phyloP scores from a whole-genome alignment of 2,113 vertebrate genomes.

The Hydropotes inermis region DNA sequence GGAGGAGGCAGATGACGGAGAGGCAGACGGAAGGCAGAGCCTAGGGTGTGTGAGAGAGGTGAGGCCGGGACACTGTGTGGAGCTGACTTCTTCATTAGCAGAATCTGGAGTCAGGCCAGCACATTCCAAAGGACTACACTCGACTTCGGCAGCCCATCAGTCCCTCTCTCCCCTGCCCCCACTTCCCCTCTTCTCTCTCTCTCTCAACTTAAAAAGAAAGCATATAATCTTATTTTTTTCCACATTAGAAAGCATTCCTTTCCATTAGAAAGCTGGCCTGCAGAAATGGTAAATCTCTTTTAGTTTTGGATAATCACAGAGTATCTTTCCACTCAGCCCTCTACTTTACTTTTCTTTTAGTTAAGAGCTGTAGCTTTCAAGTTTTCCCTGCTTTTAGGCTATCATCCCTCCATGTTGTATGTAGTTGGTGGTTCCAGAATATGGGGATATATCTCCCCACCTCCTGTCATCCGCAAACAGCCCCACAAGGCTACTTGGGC shows the following conservation, averaged over 20 bases:
- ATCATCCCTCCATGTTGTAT: neutral
- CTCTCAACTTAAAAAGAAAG: constrained; percentile 30
- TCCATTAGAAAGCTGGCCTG: neutral
- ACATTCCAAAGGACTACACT: constrained; percentile 60
- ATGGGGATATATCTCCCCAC: neutral
- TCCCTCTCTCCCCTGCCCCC: neutral
- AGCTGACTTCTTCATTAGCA: constrained; percentile 76
- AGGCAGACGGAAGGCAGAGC: neutral
- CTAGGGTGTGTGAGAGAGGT: constrained; percentile 35
- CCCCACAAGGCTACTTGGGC: neutral
- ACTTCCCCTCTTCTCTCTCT: neutral
- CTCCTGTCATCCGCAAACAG: neutral
- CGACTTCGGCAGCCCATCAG: constrained; percentile 48
- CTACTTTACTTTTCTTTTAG: fast-evolving
- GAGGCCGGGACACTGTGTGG: constrained; percentile 42
- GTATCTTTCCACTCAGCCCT: constrained; percentile 17
- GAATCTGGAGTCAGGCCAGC: constrained; percentile 67
- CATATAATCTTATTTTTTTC: constrained; percentile 39
- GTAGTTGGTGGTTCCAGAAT: neutral
- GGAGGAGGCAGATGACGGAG: neutral
- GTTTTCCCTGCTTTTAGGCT: neutral
- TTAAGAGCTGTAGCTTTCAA: neutral
- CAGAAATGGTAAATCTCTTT: constrained; percentile 35
- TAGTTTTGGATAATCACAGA: neutral
- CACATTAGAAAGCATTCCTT: constrained; percentile 38